These are phyloP conservation scores for Archips crataeganus DNA, from an alignment of 2,888 invertebrate genomes.

Conservation along the genomic window DNA sequence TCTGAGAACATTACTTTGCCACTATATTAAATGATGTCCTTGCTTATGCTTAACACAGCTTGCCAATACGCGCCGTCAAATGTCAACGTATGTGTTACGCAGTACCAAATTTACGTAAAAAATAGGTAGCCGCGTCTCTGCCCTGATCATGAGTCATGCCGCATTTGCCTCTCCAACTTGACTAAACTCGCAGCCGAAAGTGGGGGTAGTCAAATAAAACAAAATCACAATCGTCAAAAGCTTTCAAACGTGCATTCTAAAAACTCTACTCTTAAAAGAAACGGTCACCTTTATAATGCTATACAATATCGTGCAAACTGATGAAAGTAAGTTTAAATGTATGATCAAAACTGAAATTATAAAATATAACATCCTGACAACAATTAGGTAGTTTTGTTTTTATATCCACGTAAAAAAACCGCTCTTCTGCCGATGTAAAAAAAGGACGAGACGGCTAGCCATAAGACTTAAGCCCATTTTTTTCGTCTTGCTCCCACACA, in stretches of 20 bases:
- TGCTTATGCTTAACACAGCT: not conserved
- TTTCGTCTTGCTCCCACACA: not conserved
- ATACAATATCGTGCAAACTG: not conserved
- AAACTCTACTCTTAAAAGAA: constrained; percentile 8
- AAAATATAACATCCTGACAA: not conserved
- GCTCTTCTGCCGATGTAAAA: too few species aligned
- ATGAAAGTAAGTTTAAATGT: not conserved
- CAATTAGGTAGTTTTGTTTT: too few species aligned
- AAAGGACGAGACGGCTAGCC: too few species aligned
- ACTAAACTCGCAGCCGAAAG: constrained; percentile 60
- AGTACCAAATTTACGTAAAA: constrained; percentile 5
- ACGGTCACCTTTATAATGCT: not conserved
- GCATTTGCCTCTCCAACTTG: constrained; percentile 19
- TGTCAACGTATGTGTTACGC: constrained; percentile 4
- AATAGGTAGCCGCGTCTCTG: not conserved
- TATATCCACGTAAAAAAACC: too few species aligned
- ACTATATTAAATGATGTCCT: too few species aligned
- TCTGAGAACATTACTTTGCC: too few species aligned
- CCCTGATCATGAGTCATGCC: constrained; percentile 15
- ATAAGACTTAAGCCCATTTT: not conserved
- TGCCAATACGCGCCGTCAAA: not conserved
- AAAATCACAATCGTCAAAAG: constrained; percentile 86
- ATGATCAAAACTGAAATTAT: not conserved
- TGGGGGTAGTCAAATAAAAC: constrained; percentile 75
- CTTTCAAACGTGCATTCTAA: constrained; percentile 82